A percentile compares a stretch with the other conserved stretches of the same genome.
These are phyloP conservation scores for Haemorhous mexicanus DNA, from an alignment of 2,113 vertebrate genomes.

Conservation along the genomic window DNA sequence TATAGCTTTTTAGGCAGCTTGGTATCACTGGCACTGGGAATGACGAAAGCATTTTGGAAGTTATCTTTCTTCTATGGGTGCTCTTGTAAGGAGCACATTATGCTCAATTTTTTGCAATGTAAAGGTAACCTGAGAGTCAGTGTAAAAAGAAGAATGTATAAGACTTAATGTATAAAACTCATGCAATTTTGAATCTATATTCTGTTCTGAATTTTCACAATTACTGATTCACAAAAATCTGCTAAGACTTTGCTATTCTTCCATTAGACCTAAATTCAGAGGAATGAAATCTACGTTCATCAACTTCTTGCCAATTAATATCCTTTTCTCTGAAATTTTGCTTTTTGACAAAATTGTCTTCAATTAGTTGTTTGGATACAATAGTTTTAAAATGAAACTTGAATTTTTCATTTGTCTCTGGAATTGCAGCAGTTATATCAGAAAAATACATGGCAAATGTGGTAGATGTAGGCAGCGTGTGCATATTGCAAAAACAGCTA, in stretches of 20 bases:
- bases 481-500: neutral
- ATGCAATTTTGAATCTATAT: neutral
- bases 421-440: neutral
- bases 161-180: too few relatives aligned
- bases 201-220: neutral
- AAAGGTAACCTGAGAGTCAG: neutral
- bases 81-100: neutral
- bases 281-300: neutral
- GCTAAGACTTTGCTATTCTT: neutral
- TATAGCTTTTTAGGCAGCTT: conserved; percentile 61
- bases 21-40: conserved; percentile 7
- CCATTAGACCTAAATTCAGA: neutral
- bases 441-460: neutral
- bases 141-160: conserved; percentile 10
- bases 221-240: neutral
- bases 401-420: neutral
- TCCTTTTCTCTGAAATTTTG: neutral
- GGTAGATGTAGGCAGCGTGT: neutral
- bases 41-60: neutral
- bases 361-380: neutral
- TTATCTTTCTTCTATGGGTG: neutral
- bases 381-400: neutral
- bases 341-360: neutral
- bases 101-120: conserved; percentile 26
- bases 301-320: neutral